A percentile compares a stretch with the other conserved stretches of the same genome.
Conservation (phyloP, 2,888 invertebrate genomes). For the Petrolisthes cinctipes region DNA sequence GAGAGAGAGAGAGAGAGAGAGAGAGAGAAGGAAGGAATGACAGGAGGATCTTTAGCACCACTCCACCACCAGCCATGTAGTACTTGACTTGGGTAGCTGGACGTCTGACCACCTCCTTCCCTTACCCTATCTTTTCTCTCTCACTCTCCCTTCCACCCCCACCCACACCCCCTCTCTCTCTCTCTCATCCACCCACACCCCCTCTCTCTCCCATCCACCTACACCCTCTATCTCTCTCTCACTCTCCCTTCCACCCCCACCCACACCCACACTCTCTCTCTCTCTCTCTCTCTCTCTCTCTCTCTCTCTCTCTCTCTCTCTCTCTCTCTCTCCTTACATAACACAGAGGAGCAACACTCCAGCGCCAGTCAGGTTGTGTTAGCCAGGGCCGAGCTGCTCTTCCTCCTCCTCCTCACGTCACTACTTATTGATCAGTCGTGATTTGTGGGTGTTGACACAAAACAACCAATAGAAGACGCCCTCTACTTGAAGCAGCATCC, state of each 20-base stretch:
- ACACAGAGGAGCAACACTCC: neutral
- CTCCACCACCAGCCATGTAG: too few species aligned
- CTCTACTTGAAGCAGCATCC: conserved; percentile 20
- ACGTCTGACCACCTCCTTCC: too few species aligned
- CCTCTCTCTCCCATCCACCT: neutral
- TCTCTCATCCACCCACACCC: neutral
- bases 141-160: neutral
- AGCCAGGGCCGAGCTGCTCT: neutral
- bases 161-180: neutral
- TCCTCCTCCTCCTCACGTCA: neutral
- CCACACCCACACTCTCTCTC: neutral
- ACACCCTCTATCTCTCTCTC: neutral
- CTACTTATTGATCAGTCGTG: conserved; percentile 33
- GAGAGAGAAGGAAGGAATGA: neutral
- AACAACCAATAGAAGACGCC: conserved; percentile 25
- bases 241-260: neutral
- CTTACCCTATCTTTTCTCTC: neutral
- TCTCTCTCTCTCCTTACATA: neutral
- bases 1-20: neutral
- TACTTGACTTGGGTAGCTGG: neutral
- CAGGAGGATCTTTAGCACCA: neutral
- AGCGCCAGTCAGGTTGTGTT: neutral
- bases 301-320: neutral
- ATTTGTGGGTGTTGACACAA: conserved; percentile 39
- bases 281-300: neutral